Evolutionary conservation across 2,888 invertebrate species (phyloP), one percentile per base, ranked within the genome.

Genomic region (Vannuccia rotundouncinata): DNA sequence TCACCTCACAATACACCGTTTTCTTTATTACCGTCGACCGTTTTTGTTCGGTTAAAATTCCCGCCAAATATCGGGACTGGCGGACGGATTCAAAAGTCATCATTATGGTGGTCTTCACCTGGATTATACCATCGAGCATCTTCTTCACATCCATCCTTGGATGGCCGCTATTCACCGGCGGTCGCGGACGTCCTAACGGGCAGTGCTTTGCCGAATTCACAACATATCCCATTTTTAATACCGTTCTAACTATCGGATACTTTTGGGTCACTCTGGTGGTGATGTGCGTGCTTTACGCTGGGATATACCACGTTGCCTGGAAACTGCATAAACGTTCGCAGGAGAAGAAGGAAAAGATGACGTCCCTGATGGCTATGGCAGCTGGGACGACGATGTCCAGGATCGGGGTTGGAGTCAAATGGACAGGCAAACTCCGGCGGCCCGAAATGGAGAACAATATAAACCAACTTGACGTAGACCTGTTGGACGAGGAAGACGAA

Each of bases 1-100:
- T 99, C 77, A 97, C 97, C 30, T 99, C 98, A 10, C 98, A 99
- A 88, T 99, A 99, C 89, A 99, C 99, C 0, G 99, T 99, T n/a
- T 91, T 99, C 81, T 91, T 98, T 82, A 99, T 99, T 86, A 99
- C 99, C 31, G 94, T 98, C 83, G 99, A 99, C 89, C 91, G 99
- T 84, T 99, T 95, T 89, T 98, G 98, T 89, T 97, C 97, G 31
- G 98, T 99, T 1, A 97, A 95, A 90, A 96, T 97, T 84, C 97
- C 99, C 0, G 95, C 99, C 17, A 93, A 93, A 85, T 99, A 99
- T 86, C 91, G 98, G 83, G 93, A 94, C 84, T 99, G 99, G 99
- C 90, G 97, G 79, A 96, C 97, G 1, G 94, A 95, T 86, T 92
- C 92, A 82, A 92, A 94, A 84, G 96, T 97, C 17, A 92, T 95